Evolutionary conservation across 2,113 vertebrate genomes (phyloP), one percentile per base, ranked within the genome.

Genomic region (Chaetura pelagica): DNA sequence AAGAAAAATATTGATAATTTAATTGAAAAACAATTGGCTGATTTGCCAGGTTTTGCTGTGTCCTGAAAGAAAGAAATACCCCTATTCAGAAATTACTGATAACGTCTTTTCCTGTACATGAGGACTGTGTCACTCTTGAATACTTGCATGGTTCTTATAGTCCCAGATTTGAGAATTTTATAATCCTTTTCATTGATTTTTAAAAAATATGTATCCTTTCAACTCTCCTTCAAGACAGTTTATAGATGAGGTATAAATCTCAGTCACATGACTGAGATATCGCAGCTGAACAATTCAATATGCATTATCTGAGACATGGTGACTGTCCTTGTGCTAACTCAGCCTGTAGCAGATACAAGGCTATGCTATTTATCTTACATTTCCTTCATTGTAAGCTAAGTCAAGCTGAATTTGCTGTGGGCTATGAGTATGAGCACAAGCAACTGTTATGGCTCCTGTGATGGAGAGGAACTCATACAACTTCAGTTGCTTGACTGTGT

Each of bases 1-100:
- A 90, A 94, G 23, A 29, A 90, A 94, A 95, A 95, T 92, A 61
- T 38, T 86, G 66, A 86, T 75, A 83, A 51, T 8, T 68, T 90
- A 96, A 91, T 23, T 72, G 42, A 62, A 82, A 92, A 94, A 86
- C 29, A 91, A 89, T 66, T 55, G 87, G 7, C 42, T 84, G 51
- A 92, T 95, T 93, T 90, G 30, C 12, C 81, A 80, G 21, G 27
- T 66, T 94, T 72, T 19, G 2, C 26, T 81, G 17, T 40, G 55
- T 6, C 13, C 20, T 85, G 34, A 46, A n/a, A 75, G 42, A 69
- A 76, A 76, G 35, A 2, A 0, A 0, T 12, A 38, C n/a, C 46
- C 19, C 23, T 69, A 34, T 83, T 94, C 91, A 95, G 75, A 80
- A 90, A 87, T 66, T 0, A 29, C n/a, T 83, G 44, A 62, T 32